Conservation (phyloP, 2,888 invertebrate genomes). For the Oithona nana region DNA sequence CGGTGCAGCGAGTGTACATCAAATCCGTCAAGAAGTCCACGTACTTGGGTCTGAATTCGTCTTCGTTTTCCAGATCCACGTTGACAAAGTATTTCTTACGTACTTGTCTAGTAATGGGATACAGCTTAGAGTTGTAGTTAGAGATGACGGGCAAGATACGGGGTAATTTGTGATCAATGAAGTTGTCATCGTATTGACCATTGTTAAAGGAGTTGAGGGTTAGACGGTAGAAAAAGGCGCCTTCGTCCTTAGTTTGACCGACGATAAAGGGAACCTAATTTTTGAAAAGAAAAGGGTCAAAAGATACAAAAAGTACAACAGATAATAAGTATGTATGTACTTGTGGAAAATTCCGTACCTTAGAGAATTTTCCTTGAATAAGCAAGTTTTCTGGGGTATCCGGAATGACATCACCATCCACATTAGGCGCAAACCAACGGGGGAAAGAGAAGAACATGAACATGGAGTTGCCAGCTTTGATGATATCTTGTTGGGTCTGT, state of each 20-base stretch:
- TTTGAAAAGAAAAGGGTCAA: too few species aligned
- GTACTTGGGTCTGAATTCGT: conserved; percentile 24
- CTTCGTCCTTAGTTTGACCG: conserved; percentile 24
- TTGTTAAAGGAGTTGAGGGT: conserved; percentile 24
- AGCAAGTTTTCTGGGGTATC: conserved; percentile 22
- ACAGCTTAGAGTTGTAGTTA: conserved; percentile 23
- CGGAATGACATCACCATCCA: conserved; percentile 22
- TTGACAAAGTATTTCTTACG: conserved; percentile 24
- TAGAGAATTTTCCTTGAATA: conserved; percentile 20
- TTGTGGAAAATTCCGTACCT: too few species aligned
- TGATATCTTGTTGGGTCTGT: conserved; percentile 13
- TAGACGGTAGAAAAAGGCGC: conserved; percentile 24
- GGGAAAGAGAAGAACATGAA: conserved; percentile 23
- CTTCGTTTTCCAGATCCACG: conserved; percentile 24
- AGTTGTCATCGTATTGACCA: conserved; percentile 24
- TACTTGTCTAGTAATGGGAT: conserved; percentile 23
- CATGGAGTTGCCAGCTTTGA: neutral
- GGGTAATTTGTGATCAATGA: conserved; percentile 24
- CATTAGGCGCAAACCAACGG: conserved; percentile 23
- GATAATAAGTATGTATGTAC: neutral
- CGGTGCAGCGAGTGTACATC: conserved; percentile 23
- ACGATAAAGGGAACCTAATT: conserved; percentile 23
- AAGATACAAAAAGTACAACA: neutral
- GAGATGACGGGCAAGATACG: conserved; percentile 23
- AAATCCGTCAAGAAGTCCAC: conserved; percentile 24